Evolutionary conservation across 1,140 invertebrate species (phyloP).

Genomic region (Harpegnathos saltator): DNA sequence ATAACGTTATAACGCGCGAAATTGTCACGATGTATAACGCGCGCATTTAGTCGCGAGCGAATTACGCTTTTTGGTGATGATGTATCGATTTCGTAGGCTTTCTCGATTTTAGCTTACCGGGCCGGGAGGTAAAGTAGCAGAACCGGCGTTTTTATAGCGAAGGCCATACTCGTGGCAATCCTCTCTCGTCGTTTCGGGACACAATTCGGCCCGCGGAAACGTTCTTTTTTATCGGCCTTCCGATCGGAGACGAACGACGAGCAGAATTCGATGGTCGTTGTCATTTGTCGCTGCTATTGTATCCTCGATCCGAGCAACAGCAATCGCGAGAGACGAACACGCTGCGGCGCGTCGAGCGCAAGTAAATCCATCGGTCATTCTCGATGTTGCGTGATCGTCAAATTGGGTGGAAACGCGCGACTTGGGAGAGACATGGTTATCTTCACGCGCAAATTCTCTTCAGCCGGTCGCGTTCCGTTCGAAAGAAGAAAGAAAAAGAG

Average conservation of each 20-base stretch:
- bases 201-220: slow-evolving; percentile 21
- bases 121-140: background rate
- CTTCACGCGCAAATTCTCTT: slow-evolving; percentile 41
- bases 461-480: slow-evolving; percentile 26
- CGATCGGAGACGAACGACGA: slow-evolving; percentile 23
- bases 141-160: background rate
- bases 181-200: background rate
- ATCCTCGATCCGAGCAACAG: slow-evolving; percentile 9
- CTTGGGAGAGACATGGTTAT: slow-evolving; percentile 37
- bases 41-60: background rate
- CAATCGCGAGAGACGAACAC: slow-evolving; percentile 14
- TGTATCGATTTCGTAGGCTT: slow-evolving; percentile 15
- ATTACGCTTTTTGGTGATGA: background rate
- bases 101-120: slow-evolving; percentile 3
- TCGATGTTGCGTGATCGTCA: slow-evolving; percentile 49
- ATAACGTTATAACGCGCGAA: background rate
- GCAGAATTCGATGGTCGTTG: slow-evolving; percentile 15
- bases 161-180: background rate
- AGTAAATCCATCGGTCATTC: slow-evolving; percentile 13
- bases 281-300: slow-evolving; percentile 1
- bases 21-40: slow-evolving; percentile 19
- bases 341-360: background rate
- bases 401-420: slow-evolving; percentile 28
- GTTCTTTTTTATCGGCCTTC: slow-evolving; percentile 40
- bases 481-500: background rate